These are phyloP conservation scores for Scelioninae gen. 2 DNA, from an alignment of 2,888 invertebrate species.

Conservation along the genomic window DNA sequence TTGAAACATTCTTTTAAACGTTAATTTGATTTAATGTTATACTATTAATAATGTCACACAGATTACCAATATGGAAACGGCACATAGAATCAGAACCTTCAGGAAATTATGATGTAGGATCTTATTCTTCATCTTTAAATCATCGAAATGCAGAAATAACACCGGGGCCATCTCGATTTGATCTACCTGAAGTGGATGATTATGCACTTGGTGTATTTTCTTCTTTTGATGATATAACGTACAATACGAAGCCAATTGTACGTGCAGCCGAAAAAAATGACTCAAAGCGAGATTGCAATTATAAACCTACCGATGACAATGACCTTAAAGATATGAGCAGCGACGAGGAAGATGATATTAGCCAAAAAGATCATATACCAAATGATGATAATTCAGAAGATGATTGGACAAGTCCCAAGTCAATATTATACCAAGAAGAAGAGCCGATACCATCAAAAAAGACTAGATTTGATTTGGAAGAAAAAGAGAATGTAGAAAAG, in stretches of 20 bases:
- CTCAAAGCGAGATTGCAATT: constrained; percentile 67
- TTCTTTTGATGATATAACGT: constrained; percentile 83
- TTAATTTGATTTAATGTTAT: no score
- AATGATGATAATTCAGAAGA: constrained; percentile 71
- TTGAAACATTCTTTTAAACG: no score
- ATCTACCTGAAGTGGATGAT: constrained; percentile 85
- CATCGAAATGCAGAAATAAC: constrained; percentile 73
- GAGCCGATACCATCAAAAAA: constrained; percentile 73
- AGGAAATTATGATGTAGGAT: constrained; percentile 65
- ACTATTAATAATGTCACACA: constrained; percentile 8
- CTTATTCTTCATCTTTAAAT: constrained; percentile 64
- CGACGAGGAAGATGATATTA: constrained; percentile 38
- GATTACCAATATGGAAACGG: constrained; percentile 57
- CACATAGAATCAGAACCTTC: constrained; percentile 49
- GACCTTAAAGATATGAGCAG: constrained; percentile 29
- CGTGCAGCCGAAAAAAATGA: constrained; percentile 76
- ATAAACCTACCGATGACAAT: constrained; percentile 62
- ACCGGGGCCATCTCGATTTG: constrained; percentile 80
- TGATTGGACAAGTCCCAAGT: constrained; percentile 71
- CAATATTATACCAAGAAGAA: constrained; percentile 69
- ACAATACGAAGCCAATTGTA: constrained; percentile 83
- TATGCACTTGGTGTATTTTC: constrained; percentile 79
- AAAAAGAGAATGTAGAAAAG: constrained; percentile 78
- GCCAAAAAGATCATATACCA: constrained; percentile 54
- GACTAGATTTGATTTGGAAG: constrained; percentile 79